phyloP scores from a whole-genome alignment of 2,113 vertebrate genomes.

The Megalops atlanticus region DNA sequence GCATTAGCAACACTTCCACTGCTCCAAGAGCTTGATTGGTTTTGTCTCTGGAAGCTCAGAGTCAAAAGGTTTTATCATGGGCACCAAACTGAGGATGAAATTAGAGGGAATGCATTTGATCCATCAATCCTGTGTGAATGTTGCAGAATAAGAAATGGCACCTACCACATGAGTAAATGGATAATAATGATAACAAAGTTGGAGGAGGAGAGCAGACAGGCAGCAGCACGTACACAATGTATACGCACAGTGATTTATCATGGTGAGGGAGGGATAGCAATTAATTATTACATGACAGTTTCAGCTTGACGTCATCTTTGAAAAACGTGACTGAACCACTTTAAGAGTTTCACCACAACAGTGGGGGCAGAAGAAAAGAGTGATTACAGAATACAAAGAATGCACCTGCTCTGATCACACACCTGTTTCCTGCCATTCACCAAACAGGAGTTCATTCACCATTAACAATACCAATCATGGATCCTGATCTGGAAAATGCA shows the following conservation, averaged over 20 bases:
- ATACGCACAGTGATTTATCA: too few relatives aligned
- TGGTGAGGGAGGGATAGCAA: conserved; percentile 24
- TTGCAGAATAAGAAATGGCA: neutral
- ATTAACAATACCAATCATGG: neutral
- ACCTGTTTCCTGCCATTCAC: neutral
- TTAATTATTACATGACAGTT: conserved; percentile 10
- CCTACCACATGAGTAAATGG: neutral
- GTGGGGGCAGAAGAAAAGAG: neutral
- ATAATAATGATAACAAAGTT: neutral
- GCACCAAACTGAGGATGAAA: neutral
- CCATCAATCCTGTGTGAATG: neutral
- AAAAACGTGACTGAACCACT: conserved; percentile 3
- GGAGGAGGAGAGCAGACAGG: neutral
- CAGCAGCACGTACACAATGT: neutral
- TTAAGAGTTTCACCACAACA: neutral
- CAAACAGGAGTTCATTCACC: neutral
- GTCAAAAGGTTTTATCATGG: neutral
- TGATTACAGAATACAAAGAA: neutral
- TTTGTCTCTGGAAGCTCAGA: neutral
- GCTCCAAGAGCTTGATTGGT: neutral
- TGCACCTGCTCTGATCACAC: neutral
- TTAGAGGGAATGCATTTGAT: neutral
- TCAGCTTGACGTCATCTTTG: conserved; percentile 39
- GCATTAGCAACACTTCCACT: neutral
- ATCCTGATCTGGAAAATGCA: neutral